Evolutionary conservation across 2,888 invertebrate species (phyloP), one percentile per base, ranked within the genome.

Genomic region (Hemaris fuciformis): DNA sequence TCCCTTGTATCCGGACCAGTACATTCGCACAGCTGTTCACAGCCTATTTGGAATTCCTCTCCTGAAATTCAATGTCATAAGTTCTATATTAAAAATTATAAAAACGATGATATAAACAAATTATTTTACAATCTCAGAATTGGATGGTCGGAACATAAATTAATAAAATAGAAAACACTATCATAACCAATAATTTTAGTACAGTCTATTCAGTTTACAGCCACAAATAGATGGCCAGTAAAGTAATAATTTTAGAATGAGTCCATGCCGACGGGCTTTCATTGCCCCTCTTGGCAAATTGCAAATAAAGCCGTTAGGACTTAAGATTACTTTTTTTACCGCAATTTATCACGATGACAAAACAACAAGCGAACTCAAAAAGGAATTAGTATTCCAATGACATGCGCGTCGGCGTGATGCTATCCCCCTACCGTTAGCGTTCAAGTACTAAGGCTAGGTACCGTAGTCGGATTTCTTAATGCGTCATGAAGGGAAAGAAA

Each of bases 41-140:
- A 98, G 13, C 95, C 96, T 73, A 98, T 97, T 84, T 96, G 96
- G 89, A 96, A 96, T 81, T 96, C 96, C 71, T 96, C 95, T 0
- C 95, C 95, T 89, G 38, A 38, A 38, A 38, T 2, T 0, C 13
- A 13, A 34, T 13, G 2, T n/a, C n/a, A n/a, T n/a, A n/a, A n/a
- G n/a, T n/a, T 3, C 34, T 2, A 60, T 41, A 57, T 10, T 34
- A 10, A 20, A 45, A 20, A 20, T n/a, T n/a, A n/a, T n/a, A n/a
- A n/a, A 25, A 48, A 3, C 8, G 27, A 7, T n/a, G n/a, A n/a
- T n/a, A n/a, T n/a, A 25, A 48, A 3, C 8, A 27, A 7, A 22
- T 45, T 34, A 13, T 0, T 34, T 13, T 4, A 3, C 10, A n/a
- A n/a, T n/a, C n/a, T n/a, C n/a, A n/a, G n/a, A n/a, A n/a, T n/a